Evolutionary conservation across 2,113 vertebrate species (phyloP).

Genomic region (Neomonachus schauinslandi): DNA sequence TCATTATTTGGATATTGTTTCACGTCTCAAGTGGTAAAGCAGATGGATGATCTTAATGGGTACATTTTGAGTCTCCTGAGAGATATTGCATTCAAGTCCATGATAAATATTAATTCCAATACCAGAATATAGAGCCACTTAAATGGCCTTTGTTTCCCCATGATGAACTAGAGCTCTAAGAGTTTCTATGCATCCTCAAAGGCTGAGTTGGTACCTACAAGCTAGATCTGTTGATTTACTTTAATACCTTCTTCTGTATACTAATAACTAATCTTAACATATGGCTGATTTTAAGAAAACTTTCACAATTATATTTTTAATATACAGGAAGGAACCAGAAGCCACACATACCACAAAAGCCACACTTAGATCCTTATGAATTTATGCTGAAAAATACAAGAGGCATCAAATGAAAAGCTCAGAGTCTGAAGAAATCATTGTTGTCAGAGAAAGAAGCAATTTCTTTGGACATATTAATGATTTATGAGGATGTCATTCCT

Average conservation of each 20-base stretch:
- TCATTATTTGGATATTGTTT: background rate
- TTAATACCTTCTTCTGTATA: background rate
- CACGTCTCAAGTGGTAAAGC: background rate
- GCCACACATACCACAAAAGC: too few relatives aligned
- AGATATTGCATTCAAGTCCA: background rate
- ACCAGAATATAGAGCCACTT: background rate
- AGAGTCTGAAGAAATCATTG: background rate
- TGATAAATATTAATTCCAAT: background rate
- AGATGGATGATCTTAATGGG: too few relatives aligned
- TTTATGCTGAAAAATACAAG: background rate
- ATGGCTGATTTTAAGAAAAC: too few relatives aligned
- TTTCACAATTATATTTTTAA: background rate
- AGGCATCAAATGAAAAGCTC: background rate
- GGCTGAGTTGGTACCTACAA: accelerated
- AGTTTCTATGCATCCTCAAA: background rate
- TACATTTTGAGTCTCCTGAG: too few relatives aligned
- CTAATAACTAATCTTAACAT: background rate
- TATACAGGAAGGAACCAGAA: background rate
- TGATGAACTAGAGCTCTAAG: too few relatives aligned
- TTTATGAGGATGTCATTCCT: background rate
- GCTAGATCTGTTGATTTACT: background rate
- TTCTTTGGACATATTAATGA: background rate
- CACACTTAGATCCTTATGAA: background rate
- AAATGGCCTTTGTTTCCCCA: background rate
- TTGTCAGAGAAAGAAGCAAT: background rate